phyloP scores from a whole-genome alignment of 2,888 invertebrate species.

The Ophioninae sp. region DNA sequence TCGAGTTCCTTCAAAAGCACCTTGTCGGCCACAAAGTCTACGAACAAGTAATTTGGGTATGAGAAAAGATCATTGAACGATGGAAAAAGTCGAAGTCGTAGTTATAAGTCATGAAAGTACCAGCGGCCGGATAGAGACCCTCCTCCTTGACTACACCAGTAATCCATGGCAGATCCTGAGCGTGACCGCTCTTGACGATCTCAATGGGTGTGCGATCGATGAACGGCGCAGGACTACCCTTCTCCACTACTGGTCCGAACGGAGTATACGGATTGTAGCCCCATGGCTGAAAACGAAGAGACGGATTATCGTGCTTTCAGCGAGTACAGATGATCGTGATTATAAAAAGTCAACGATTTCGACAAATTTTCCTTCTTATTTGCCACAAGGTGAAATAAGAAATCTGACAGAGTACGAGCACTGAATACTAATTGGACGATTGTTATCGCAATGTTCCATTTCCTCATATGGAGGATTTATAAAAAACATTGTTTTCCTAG shows the following conservation, averaged over 20 bases:
- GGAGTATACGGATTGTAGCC: constrained; percentile 87
- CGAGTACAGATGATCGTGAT: too few species aligned
- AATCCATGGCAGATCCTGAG: constrained; percentile 87
- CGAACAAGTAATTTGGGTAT: constrained; percentile 74
- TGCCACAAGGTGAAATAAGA: too few species aligned
- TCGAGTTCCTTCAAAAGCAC: constrained; percentile 82
- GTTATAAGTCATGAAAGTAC: constrained; percentile 78
- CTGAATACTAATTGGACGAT: too few species aligned
- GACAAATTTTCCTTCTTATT: too few species aligned
- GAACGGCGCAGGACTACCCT: constrained; percentile 84
- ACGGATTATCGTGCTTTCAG: too few species aligned
- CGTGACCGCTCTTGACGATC: constrained; percentile 84
- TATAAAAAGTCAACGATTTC: too few species aligned
- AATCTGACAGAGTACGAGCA: too few species aligned
- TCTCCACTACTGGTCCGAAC: constrained; percentile 88
- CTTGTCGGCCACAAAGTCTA: constrained; percentile 79
- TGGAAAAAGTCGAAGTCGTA: too few species aligned
- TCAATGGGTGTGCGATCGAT: constrained; percentile 86
- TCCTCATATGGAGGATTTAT: too few species aligned
- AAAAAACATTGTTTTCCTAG: too few species aligned
- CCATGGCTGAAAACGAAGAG: constrained; percentile 80
- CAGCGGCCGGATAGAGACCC: constrained; percentile 88
- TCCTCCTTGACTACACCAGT: constrained; percentile 87
- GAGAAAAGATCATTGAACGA: not conserved
- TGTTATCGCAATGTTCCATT: too few species aligned